Evolutionary conservation across 2,888 invertebrate species (phyloP), one percentile per base, ranked within the genome.

Genomic region (Flabesymbios commensalis): DNA sequence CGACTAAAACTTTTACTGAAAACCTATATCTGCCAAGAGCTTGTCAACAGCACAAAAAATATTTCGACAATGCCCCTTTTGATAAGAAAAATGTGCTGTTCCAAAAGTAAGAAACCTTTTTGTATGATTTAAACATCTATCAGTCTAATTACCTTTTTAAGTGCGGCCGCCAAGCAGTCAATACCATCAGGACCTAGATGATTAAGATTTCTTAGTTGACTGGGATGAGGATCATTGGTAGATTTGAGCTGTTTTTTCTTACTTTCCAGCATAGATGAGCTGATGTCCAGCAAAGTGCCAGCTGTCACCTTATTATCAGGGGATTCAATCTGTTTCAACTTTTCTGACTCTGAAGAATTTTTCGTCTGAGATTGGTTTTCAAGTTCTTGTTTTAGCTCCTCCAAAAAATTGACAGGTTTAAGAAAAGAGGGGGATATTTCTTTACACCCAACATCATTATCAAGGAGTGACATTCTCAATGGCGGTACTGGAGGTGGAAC

Each of bases 121-220:
- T n/a, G n/a, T n/a, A n/a, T n/a, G n/a, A n/a, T n/a, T n/a, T n/a
- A n/a, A n/a, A n/a, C n/a, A n/a, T n/a, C n/a, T n/a, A n/a, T n/a
- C n/a, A n/a, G n/a, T n/a, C n/a, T 36, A 41, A 36, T 33, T 60
- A 78, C 78, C 75, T 74, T 74, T 63, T 70, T 75, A 26, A 78
- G 70, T 32, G 78, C 73, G 33, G 73, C 75, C 24, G 75, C 75
- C 22, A 78, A 72, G 24, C 74, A 72, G 2, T 64, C 64, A 4
- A 74, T 64, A 14, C 70, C 64, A 41, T 71, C 70, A 48, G 68
- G 61, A 33, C 71, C 69, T 7, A 72, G 69, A 24, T 64, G 48
- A 31, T 67, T 69, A 4, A 75, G 65, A 33, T 74, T 71, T 47
- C 64, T 59, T 36, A 74, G 67, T 59, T 76, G 74, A 43, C 68